Evolutionary conservation across 2,113 vertebrate species (phyloP).

Genomic region (Nycticorax nycticorax): DNA sequence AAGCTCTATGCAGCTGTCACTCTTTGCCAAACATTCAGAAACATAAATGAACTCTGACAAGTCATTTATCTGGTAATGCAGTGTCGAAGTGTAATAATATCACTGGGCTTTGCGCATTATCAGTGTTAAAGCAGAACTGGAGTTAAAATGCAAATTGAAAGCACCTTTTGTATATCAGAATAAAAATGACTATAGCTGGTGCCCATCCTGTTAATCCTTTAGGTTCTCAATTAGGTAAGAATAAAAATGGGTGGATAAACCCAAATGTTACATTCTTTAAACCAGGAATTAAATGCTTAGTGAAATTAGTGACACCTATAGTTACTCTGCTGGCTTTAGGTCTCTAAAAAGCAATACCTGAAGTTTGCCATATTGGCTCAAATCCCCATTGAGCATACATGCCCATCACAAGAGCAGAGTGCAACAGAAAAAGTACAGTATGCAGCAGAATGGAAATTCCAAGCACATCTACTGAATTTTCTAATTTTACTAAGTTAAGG

Average conservation of each 20-base stretch:
- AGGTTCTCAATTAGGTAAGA: background rate
- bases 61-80: conserved; percentile 64
- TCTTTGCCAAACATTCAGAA: conserved; percentile 55
- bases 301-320: background rate
- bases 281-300: background rate
- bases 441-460: background rate
- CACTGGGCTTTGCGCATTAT: background rate
- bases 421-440: background rate
- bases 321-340: background rate
- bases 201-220: background rate
- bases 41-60: conserved; percentile 75
- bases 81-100: conserved; percentile 58
- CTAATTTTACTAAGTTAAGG: background rate
- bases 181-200: background rate
- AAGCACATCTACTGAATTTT: background rate
- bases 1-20: conserved; percentile 67
- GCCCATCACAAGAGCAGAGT: background rate
- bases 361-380: background rate
- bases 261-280: background rate
- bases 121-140: conserved; percentile 20
- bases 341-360: background rate
- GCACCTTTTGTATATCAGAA: background rate
- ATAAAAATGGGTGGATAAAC: background rate
- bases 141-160: conserved; percentile 66
- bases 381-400: background rate